Percentiles rank a stretch among this genome's conserved stretches.
phyloP scores from a whole-genome alignment of 2,888 invertebrate genomes.

The Tetranychus piercei region DNA sequence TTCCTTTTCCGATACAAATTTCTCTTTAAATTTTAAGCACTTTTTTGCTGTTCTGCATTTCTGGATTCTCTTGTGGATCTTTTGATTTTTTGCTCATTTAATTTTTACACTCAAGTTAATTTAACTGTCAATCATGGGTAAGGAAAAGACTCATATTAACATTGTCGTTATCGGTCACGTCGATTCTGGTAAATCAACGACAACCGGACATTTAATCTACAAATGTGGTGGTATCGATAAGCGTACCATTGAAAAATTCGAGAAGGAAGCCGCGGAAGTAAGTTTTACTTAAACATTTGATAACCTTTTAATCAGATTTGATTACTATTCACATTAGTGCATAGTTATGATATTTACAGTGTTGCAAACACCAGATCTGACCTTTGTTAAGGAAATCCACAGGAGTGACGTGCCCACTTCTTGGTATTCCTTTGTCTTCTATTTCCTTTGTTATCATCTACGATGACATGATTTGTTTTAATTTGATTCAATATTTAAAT shows the following conservation, averaged over 20 bases:
- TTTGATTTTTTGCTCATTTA: no score
- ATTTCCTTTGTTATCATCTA: conserved; percentile 2
- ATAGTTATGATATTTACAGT: neutral
- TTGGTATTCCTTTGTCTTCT: conserved; percentile 4
- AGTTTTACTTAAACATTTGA: conserved; percentile 18
- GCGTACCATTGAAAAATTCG: conserved; percentile 99
- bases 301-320: no score
- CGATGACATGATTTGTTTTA: no score
- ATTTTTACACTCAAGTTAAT: neutral
- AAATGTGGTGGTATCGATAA: conserved; percentile 99
- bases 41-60: no score
- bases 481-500: neutral
- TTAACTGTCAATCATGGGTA: conserved; percentile 31
- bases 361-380: neutral
- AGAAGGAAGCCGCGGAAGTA: conserved; percentile 93
- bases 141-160: conserved; percentile 95
- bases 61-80: no score
- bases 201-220: conserved; percentile 96
- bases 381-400: no score
- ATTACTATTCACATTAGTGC: no score
- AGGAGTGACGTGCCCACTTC: no score
- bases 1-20: no score
- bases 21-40: no score
- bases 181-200: conserved; percentile 92
- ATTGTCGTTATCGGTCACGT: conserved; percentile 98